Evolutionary conservation across 2,797 vertebrate species (phyloP).

Genomic region (Denticeps clupeoides): DNA sequence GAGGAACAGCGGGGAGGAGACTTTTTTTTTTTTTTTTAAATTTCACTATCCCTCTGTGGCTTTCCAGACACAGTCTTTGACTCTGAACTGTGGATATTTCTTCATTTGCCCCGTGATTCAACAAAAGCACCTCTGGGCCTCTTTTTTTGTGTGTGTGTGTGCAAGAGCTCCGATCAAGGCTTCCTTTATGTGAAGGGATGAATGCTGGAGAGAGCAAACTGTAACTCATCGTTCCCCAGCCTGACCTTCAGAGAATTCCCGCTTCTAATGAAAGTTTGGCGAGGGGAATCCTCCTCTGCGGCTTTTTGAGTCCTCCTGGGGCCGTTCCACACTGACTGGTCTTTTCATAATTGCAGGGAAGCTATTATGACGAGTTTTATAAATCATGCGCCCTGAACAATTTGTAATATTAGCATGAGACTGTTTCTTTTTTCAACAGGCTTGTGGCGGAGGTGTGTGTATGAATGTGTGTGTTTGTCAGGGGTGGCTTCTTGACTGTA

Average conservation of each 20-base stretch:
- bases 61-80: neutral
- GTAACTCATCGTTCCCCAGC: conserved; percentile 17
- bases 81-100: conserved; percentile 7
- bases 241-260: conserved; percentile 22
- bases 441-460: conserved; percentile 5
- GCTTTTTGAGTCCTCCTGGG: conserved; percentile 2
- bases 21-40: neutral
- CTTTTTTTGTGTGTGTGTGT: no score
- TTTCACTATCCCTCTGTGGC: neutral
- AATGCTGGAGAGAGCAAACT: conserved; percentile 3
- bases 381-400: conserved; percentile 11
- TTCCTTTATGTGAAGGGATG: conserved; percentile 10
- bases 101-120: neutral
- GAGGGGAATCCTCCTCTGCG: no score
- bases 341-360: neutral
- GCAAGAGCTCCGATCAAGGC: conserved; percentile 8
- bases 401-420: conserved; percentile 2
- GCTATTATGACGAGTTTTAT: neutral
- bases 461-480: neutral
- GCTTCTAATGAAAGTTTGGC: conserved; percentile 16
- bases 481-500: conserved; percentile 19
- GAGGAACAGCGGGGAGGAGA: no score
- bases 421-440: conserved; percentile 13
- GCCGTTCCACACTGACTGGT: conserved; percentile 7
- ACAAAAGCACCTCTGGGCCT: conserved; percentile 11